Percentiles rank a stretch among this genome's conserved stretches.
These are phyloP conservation scores for Pipistrellus pipistrellus DNA, from an alignment of 2,797 vertebrate species.

Conservation along the genomic window DNA sequence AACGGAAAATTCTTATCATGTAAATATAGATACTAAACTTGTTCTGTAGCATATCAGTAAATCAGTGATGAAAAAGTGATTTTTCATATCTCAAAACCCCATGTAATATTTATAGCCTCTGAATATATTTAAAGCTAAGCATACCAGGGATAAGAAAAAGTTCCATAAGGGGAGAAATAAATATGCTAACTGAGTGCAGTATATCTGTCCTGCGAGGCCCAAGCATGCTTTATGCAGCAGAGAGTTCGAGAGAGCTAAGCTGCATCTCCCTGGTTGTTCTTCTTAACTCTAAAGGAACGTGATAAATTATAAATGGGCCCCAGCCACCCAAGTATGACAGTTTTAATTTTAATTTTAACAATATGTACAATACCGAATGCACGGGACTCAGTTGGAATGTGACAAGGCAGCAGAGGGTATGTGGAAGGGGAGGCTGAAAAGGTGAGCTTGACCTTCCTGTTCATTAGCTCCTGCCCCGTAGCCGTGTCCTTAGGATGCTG, in stretches of 20 bases:
- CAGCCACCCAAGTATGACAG: constrained; percentile 69
- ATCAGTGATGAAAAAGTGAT: constrained; percentile 74
- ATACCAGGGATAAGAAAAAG: constrained; percentile 72
- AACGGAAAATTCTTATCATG: constrained; percentile 69
- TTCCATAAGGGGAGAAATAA: constrained; percentile 80
- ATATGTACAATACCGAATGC: constrained; percentile 61
- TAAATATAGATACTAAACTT: constrained; percentile 73
- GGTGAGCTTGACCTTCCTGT: constrained; percentile 40
- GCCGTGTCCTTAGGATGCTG: neutral
- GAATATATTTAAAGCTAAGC: constrained; percentile 79
- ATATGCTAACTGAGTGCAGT: constrained; percentile 77
- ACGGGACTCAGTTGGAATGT: constrained; percentile 7
- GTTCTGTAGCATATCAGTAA: constrained; percentile 69
- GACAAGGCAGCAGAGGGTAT: constrained; percentile 15
- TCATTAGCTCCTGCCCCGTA: neutral
- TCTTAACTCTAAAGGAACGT: constrained; percentile 76
- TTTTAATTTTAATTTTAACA: constrained; percentile 83
- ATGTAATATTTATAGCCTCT: constrained; percentile 82
- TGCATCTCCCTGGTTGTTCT: constrained; percentile 55
- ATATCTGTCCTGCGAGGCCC: constrained; percentile 70
- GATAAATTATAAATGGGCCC: constrained; percentile 80
- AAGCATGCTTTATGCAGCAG: constrained; percentile 52
- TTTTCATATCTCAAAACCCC: constrained; percentile 79
- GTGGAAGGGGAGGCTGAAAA: constrained; percentile 20
- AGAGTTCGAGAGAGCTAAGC: constrained; percentile 68